Evolutionary conservation across 2,113 vertebrate species (phyloP), one percentile per base, ranked within the genome.

Genomic region (rat (Rattus norvegicus)): DNA sequence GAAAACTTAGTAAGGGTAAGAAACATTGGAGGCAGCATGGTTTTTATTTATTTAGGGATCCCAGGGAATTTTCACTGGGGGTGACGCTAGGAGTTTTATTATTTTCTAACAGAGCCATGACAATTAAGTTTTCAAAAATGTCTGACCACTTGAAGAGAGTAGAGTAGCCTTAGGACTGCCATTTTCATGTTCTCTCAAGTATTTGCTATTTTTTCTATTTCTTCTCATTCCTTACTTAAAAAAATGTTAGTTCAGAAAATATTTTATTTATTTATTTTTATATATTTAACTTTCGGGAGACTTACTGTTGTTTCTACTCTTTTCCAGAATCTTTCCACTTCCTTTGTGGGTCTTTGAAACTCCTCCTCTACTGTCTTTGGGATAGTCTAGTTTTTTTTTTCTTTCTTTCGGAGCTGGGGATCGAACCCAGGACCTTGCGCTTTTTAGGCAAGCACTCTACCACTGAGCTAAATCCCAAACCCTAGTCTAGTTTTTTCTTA

Each of bases 191-290:
- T 79, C 47, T n/a, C 63, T 47, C 11, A 43, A 81, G n/a, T 67
- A 70, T 96, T 81, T 84, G 65, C 20, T 30, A 83, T 14, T 88
- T 96, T 96, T 86, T 80, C 36, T 77, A 61, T 92, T 54, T 54
- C 7, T 79, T 86, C 39, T 94, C 12, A 67, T 43, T 93, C 16
- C 61, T n/a, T 77, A 54, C 52, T 87, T 90, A 73, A 95, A 88
- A 95, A 88, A 93, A 91, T 93, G 30, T 85, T 72, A 67, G 11
- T 76, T 81, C 20, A 81, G 79, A 81, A 81, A 81, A 52, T 30
- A 12, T 76, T 76, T 72, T 47, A 52, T 76, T 88, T 39, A 77
- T 49, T 70, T 95, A 43, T 43, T 43, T 43, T 80, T 26, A 59
- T 5, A 76, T 47, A 54, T 88, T 90, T 69, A 91, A 39, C n/a